Evolutionary conservation across 1,140 invertebrate genomes (phyloP).

Genomic region (Drosophila tristis): DNA sequence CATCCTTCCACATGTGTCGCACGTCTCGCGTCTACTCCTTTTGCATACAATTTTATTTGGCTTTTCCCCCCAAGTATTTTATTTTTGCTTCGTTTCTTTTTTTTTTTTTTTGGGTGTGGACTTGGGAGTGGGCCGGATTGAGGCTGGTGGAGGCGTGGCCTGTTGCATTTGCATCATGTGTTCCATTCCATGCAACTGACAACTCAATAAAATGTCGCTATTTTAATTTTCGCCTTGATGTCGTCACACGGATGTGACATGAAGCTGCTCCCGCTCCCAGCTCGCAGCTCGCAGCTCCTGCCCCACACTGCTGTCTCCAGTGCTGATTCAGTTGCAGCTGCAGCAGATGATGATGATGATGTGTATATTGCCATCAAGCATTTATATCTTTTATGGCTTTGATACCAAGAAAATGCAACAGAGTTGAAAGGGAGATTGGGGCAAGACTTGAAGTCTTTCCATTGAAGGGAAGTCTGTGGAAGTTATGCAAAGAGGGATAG

Average conservation of each 20-base stretch:
- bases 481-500: too few species aligned
- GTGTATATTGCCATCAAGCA: conserved; percentile 72
- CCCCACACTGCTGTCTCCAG: conserved; percentile 4
- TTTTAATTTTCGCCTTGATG: conserved; percentile 68
- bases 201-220: conserved; percentile 82
- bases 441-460: conserved; percentile 5
- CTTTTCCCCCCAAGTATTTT: conserved; percentile 17
- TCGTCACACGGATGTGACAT: conserved; percentile 65
- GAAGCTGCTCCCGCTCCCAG: conserved; percentile 10
- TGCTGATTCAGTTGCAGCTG: conserved; percentile 52
- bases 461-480: too few species aligned
- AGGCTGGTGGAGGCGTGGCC: conserved; percentile 57
- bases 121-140: conserved; percentile 30
- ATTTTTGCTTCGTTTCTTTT: conserved; percentile 3
- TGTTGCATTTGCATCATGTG: conserved; percentile 60
- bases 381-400: conserved; percentile 59
- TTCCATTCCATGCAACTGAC: conserved; percentile 66
- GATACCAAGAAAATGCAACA: conserved; percentile 62
- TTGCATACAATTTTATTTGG: conserved; percentile 28
- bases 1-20: conserved; percentile 51
- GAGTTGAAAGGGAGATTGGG: conserved; percentile 25
- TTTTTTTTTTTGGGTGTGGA: conserved; percentile 63
- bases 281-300: background rate
- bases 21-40: conserved; percentile 37
- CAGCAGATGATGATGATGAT: conserved; percentile 61